These are phyloP conservation scores for Pteropus rufus DNA, from an alignment of 2,797 vertebrate genomes.

Conservation along the genomic window DNA sequence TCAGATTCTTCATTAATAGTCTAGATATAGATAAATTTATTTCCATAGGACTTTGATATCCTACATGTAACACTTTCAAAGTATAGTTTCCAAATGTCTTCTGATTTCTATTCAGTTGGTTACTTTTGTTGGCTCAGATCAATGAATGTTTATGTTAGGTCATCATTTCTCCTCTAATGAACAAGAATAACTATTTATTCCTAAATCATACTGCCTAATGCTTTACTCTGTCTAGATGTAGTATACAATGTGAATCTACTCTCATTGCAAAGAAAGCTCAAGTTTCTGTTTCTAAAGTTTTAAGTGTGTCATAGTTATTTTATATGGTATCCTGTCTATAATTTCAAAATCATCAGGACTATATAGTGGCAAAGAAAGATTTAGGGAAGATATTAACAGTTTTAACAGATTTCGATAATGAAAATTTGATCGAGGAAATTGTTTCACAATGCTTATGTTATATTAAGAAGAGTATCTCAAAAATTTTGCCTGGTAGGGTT, in stretches of 20 bases:
- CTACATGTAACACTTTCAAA: neutral
- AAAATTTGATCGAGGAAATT: neutral
- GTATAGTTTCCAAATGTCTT: neutral
- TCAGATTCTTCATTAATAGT: neutral
- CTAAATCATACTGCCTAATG: neutral
- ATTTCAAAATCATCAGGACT: slow-evolving; percentile 14
- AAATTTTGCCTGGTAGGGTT: neutral
- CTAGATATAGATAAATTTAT: neutral
- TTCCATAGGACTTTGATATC: neutral
- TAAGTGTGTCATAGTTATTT: neutral
- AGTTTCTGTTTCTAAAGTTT: neutral
- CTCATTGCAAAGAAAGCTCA: neutral
- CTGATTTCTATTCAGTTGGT: neutral
- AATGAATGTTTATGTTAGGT: neutral
- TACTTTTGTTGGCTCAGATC: neutral
- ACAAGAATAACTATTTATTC: neutral
- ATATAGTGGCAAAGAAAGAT: neutral
- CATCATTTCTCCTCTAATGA: neutral
- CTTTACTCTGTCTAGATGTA: neutral
- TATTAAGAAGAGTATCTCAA: neutral
- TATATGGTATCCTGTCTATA: neutral
- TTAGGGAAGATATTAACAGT: neutral
- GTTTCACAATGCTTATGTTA: neutral
- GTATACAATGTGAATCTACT: neutral
- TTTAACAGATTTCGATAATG: neutral